These are phyloP conservation scores for Ametastegia equiseti DNA, from an alignment of 2,888 invertebrate species.

Conservation along the genomic window DNA sequence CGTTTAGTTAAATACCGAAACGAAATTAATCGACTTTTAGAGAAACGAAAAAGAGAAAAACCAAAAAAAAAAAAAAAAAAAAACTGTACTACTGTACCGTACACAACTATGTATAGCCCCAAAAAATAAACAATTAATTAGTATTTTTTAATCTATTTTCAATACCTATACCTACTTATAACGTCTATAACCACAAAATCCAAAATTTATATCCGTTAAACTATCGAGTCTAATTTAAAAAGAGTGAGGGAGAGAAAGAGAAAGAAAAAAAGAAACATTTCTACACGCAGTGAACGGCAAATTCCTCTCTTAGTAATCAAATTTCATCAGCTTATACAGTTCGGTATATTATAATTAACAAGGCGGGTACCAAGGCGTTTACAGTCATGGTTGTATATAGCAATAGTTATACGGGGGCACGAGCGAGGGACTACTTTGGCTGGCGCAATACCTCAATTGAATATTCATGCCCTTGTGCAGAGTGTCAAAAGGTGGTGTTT, in stretches of 20 bases:
- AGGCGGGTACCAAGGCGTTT: conserved; percentile 1
- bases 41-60: no score
- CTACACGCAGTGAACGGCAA: no score
- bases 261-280: no score
- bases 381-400: conserved; percentile 3
- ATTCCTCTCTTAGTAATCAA: not conserved
- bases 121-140: conserved; percentile 47
- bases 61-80: not conserved
- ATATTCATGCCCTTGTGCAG: conserved; percentile 33
- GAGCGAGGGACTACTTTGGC: not conserved
- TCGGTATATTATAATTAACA: conserved; percentile 4
- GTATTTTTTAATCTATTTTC: not conserved
- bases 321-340: not conserved
- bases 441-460: conserved; percentile 9
- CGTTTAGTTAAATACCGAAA: conserved; percentile 24
- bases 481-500: conserved; percentile 4
- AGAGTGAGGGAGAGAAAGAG: no score
- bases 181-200: no score
- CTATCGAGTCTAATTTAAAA: no score
- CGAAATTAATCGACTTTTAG: conserved; percentile 34
- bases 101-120: conserved; percentile 47
- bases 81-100: conserved; percentile 48
- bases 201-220: no score
- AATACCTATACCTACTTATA: no score
- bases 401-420: not conserved